These are phyloP conservation scores for Prionace glauca DNA, from an alignment of 2,797 vertebrate species.

Conservation along the genomic window DNA sequence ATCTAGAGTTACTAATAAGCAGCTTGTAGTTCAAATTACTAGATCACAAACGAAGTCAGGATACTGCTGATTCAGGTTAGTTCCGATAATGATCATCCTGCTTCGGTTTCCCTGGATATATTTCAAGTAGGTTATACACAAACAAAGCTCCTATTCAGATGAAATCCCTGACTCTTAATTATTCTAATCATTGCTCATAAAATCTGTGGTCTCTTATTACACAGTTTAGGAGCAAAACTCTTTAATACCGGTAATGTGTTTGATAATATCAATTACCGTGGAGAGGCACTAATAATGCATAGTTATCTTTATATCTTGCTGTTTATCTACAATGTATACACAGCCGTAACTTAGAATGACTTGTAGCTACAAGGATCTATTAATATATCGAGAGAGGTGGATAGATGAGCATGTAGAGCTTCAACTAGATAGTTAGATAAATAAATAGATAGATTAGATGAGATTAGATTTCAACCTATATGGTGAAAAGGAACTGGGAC, in stretches of 20 bases:
- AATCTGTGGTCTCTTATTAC: constrained; percentile 38
- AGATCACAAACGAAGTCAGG: constrained; percentile 58
- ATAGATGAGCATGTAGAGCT: not conserved
- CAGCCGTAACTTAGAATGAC: constrained; percentile 4
- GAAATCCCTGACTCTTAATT: constrained; percentile 56
- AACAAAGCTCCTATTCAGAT: constrained; percentile 77
- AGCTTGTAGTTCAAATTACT: constrained; percentile 69
- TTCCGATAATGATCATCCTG: constrained; percentile 69
- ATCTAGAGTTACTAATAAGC: constrained; percentile 67
- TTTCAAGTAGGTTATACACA: constrained; percentile 69
- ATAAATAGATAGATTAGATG: constrained; percentile 25
- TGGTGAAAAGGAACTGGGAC: not conserved
- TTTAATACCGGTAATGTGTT: constrained; percentile 38
- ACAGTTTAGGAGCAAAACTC: constrained; percentile 35
- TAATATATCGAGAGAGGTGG: not conserved
- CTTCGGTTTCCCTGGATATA: constrained; percentile 59
- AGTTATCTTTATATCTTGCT: constrained; percentile 31
- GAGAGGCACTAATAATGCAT: constrained; percentile 34
- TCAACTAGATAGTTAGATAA: not conserved
- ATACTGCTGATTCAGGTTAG: constrained; percentile 58
- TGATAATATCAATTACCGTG: constrained; percentile 36
- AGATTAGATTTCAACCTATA: not conserved
- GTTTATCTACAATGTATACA: constrained; percentile 37
- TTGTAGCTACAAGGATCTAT: not conserved
- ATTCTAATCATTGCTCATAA: constrained; percentile 56